These are phyloP conservation scores for Nemotelus nigrinus DNA, from an alignment of 2,888 invertebrate genomes.

Conservation along the genomic window DNA sequence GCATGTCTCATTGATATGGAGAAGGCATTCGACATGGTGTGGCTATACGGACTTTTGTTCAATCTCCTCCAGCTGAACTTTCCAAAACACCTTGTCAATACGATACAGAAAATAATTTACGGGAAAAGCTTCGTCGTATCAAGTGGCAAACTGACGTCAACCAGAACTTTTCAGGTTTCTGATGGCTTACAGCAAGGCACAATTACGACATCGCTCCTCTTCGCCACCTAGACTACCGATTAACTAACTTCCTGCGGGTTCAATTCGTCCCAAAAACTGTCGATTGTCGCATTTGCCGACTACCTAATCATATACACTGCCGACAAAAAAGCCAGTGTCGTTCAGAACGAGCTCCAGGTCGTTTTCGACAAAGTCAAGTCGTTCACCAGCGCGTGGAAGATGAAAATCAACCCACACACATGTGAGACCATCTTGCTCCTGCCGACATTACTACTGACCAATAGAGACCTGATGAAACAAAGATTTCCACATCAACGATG, in stretches of 20 bases:
- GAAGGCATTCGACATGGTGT: constrained; percentile 49
- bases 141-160: neutral
- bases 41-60: constrained; percentile 52
- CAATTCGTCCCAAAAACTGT: neutral
- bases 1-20: constrained; percentile 27
- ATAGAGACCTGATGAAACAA: neutral
- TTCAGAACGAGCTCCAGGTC: too few species aligned
- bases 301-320: too few species aligned
- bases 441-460: neutral
- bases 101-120: constrained; percentile 39
- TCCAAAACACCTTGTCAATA: constrained; percentile 50
- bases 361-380: accelerated
- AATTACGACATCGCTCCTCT: too few species aligned
- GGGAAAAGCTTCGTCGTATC: neutral
- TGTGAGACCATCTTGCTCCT: constrained; percentile 23
- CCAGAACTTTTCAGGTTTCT: neutral
- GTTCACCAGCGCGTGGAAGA: neutral
- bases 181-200: constrained; percentile 11
- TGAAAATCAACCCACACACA: constrained; percentile 13
- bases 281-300: constrained; percentile 2
- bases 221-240: neutral
- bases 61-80: constrained; percentile 51
- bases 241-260: neutral
- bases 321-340: too few species aligned
- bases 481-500: neutral